These are phyloP conservation scores for Myotis planiceps DNA, from an alignment of 2,797 vertebrate species.

Conservation along the genomic window DNA sequence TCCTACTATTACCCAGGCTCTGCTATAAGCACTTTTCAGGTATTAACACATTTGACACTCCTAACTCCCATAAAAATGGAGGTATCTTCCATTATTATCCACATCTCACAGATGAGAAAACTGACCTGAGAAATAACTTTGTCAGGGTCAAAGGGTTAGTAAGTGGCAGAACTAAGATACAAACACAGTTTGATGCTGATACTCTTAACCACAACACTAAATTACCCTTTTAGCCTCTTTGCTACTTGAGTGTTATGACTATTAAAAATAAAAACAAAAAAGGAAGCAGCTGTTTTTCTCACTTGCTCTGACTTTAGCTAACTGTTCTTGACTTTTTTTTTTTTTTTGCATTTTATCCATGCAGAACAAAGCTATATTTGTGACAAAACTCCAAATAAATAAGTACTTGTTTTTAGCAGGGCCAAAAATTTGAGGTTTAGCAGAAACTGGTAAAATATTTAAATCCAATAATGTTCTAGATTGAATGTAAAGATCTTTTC, in stretches of 20 bases:
- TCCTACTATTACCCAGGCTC: neutral
- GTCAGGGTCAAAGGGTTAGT: conserved; percentile 19
- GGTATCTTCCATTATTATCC: neutral
- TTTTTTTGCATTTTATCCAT: conserved; percentile 76
- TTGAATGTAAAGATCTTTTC: neutral
- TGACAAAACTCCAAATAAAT: conserved; percentile 57
- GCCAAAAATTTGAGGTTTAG: conserved; percentile 2
- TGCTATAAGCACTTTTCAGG: neutral
- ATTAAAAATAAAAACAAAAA: conserved; percentile 42
- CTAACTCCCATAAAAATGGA: neutral
- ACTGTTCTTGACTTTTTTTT: conserved; percentile 19
- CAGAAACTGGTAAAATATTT: conserved; percentile 9
- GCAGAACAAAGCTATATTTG: conserved; percentile 70
- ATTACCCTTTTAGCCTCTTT: conserved; percentile 25
- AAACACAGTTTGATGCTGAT: conserved; percentile 51
- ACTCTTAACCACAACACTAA: conserved; percentile 58
- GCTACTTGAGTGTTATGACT: conserved; percentile 58
- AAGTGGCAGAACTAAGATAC: conserved; percentile 13
- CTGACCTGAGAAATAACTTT: conserved; percentile 48
- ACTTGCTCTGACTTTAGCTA: conserved; percentile 57
- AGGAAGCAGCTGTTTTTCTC: conserved; percentile 78
- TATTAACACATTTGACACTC: neutral
- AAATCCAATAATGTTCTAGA: neutral
- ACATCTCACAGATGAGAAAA: conserved; percentile 35
- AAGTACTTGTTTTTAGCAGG: conserved; percentile 43